These are phyloP conservation scores for Choristoneura fumiferana DNA, from an alignment of 1,140 invertebrate genomes.

Conservation along the genomic window DNA sequence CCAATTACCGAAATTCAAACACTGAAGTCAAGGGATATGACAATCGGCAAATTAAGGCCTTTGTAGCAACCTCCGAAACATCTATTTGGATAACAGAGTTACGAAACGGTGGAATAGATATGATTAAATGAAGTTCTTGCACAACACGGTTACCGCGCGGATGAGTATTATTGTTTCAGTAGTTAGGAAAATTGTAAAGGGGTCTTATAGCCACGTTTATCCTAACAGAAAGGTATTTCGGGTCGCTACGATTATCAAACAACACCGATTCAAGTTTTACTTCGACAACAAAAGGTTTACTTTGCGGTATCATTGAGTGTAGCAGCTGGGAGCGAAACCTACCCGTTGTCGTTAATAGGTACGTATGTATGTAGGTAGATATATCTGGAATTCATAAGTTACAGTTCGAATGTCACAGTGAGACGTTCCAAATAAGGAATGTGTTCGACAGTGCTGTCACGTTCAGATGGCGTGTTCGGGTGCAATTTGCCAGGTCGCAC, in stretches of 20 bases:
- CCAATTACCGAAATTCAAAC: constrained; percentile 19
- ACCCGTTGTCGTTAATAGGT: not conserved
- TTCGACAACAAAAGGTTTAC: not conserved
- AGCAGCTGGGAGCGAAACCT: not conserved
- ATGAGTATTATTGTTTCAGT: too few species aligned
- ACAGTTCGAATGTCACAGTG: constrained; percentile 59
- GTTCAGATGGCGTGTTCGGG: constrained; percentile 71
- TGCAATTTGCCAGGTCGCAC: constrained; percentile 69
- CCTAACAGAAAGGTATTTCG: not conserved
- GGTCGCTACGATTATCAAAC: not conserved
- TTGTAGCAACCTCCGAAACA: constrained; percentile 4
- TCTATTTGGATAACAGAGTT: constrained; percentile 14
- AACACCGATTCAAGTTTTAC: not conserved
- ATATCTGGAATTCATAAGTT: constrained; percentile 33
- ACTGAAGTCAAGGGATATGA: constrained; percentile 14
- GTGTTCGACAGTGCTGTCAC: constrained; percentile 73
- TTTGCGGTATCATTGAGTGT: not conserved
- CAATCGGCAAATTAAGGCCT: constrained; percentile 15
- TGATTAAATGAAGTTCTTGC: too few species aligned
- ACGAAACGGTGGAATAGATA: constrained; percentile 6
- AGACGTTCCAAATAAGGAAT: constrained; percentile 74
- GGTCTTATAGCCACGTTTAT: too few species aligned
- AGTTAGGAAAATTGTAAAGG: too few species aligned
- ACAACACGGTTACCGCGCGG: too few species aligned
- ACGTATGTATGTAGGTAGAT: constrained; percentile 3